A percentile compares a stretch with the other conserved stretches of the same genome.
Evolutionary conservation across 2,113 vertebrate genomes (phyloP).

Genomic region (Cichladusa arquata): DNA sequence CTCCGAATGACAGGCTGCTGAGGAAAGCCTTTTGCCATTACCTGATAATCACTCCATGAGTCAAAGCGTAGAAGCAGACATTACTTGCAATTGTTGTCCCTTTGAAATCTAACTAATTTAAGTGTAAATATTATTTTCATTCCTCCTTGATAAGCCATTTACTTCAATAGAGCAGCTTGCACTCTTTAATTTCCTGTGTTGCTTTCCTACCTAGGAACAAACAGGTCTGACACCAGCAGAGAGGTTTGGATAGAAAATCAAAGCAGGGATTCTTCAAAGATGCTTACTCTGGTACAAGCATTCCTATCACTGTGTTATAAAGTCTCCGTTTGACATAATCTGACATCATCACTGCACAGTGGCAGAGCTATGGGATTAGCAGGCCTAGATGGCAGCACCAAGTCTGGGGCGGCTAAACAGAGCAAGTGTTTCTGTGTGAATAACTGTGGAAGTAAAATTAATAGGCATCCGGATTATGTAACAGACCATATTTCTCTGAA

Average conservation of each 20-base stretch:
- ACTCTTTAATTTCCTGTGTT: neutral
- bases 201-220: neutral
- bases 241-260: neutral
- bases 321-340: neutral
- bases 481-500: neutral
- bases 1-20: neutral
- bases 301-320: neutral
- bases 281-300: neutral
- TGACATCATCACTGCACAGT: neutral
- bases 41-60: neutral
- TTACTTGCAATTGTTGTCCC: neutral
- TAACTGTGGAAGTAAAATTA: neutral
- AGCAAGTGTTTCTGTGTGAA: neutral
- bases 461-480: neutral
- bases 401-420: neutral
- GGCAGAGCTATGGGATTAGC: neutral
- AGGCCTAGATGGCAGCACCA: neutral
- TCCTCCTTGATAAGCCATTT: neutral
- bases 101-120: neutral
- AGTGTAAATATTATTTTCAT: neutral
- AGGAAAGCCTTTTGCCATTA: neutral
- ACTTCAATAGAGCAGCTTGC: neutral
- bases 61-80: neutral
- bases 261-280: neutral
- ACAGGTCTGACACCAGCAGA: neutral